Evolutionary conservation across 37 sponge, comb jelly and placozoan species (phyloP).

Genomic region (Amphimedon queenslandica): DNA sequence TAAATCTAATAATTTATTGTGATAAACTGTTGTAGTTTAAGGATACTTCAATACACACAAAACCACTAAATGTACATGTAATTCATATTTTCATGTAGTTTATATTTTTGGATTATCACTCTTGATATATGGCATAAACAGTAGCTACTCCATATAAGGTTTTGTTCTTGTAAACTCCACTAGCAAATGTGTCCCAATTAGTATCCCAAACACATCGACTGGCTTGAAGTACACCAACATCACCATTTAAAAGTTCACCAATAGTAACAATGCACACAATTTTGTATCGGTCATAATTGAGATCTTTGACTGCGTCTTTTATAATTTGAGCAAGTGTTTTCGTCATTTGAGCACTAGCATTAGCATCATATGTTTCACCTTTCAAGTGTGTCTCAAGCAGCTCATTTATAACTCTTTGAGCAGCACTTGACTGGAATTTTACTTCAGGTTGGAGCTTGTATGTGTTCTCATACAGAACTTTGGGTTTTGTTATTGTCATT

Average conservation of each 20-base stretch:
- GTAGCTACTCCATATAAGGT: constrained; percentile 86
- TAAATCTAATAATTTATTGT: no score
- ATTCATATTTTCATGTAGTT: no score
- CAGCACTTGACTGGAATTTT: constrained; percentile 50
- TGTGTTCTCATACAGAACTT: constrained; percentile 81
- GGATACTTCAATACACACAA: no score
- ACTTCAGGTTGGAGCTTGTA: constrained; percentile 72
- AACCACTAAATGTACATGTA: no score
- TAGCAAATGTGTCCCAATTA: constrained; percentile 82
- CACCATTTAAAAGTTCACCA: constrained; percentile 76
- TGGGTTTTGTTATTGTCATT: constrained; percentile 16
- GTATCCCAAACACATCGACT: constrained; percentile 95
- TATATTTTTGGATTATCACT: no score
- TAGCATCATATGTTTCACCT: constrained; percentile 64
- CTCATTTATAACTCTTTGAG: constrained; percentile 55
- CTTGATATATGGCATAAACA: constrained; percentile 92
- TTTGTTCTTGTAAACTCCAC: constrained; percentile 74
- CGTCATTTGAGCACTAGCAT: constrained; percentile 54
- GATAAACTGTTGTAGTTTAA: no score
- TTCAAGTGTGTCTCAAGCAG: constrained; percentile 59
- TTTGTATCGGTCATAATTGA: constrained; percentile 80
- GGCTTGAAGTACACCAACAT: constrained; percentile 82
- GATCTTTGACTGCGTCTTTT: constrained; percentile 76
- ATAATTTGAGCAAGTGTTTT: constrained; percentile 67
- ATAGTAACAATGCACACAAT: constrained; percentile 84